Evolutionary conservation across 2,113 vertebrate species (phyloP).

Genomic region (Athene noctua): DNA sequence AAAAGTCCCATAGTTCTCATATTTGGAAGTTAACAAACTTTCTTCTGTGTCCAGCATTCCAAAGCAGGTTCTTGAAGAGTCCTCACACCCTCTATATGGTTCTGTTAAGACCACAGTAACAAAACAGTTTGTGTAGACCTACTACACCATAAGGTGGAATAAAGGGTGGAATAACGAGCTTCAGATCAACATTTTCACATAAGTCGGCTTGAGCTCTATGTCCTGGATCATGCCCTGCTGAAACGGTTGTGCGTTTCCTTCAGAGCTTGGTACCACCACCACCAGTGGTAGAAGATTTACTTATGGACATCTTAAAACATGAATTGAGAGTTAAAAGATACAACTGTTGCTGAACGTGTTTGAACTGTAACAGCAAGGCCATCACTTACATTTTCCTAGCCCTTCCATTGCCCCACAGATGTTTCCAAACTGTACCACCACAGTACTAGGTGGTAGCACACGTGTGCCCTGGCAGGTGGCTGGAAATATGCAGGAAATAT

Average conservation of each 20-base stretch:
- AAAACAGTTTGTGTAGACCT: not conserved
- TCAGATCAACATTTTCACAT: not conserved
- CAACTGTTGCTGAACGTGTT: not conserved
- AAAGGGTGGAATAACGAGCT: not conserved
- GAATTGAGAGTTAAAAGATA: not conserved
- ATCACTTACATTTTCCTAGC: not conserved
- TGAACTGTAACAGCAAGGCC: not conserved
- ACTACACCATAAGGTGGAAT: not conserved
- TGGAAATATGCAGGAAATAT: not conserved
- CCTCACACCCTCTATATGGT: not conserved
- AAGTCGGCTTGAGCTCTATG: not conserved
- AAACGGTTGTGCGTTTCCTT: not conserved
- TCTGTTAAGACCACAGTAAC: not conserved
- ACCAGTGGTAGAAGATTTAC: not conserved
- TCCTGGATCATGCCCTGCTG: not conserved
- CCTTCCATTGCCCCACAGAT: not conserved
- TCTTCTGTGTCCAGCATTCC: not conserved
- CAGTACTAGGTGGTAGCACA: not conserved
- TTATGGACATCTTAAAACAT: not conserved
- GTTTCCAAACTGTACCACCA: not conserved
- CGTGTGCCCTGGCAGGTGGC: not conserved
- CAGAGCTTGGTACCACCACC: not conserved
- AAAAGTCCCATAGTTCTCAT: not conserved
- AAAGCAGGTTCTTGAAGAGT: not conserved
- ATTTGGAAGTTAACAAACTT: not conserved